Percentiles rank a stretch among this genome's conserved stretches.
Evolutionary conservation across 2,888 invertebrate genomes (phyloP).

Genomic region (Prosapia bicincta): DNA sequence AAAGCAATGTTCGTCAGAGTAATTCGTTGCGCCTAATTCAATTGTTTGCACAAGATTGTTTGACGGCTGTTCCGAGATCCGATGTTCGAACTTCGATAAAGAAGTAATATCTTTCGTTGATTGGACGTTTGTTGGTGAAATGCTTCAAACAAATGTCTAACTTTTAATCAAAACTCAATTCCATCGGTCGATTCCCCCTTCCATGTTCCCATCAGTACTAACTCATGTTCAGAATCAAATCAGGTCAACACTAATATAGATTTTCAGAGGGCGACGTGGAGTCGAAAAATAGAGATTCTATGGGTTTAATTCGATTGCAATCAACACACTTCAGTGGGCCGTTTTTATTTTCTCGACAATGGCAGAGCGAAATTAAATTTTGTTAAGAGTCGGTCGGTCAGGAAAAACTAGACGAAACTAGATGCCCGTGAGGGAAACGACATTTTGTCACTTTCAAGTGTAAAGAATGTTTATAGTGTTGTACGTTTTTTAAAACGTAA

Average conservation of each 20-base stretch:
- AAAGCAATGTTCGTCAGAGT: no score
- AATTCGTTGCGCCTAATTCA: not conserved
- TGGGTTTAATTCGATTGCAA: not conserved
- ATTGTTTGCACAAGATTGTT: not conserved
- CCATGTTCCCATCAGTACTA: not conserved
- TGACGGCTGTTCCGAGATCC: not conserved
- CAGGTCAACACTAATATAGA: not conserved
- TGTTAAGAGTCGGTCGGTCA: no score
- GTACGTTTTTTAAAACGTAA: no score
- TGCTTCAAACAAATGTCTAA: not conserved
- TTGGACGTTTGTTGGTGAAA: not conserved
- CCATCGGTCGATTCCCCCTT: not conserved
- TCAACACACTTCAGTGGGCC: not conserved
- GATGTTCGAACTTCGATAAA: not conserved
- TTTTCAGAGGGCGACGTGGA: no score
- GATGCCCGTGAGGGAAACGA: no score
- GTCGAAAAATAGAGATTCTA: not conserved
- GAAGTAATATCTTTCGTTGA: not conserved
- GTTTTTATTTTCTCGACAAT: not conserved
- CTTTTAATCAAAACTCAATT: not conserved
- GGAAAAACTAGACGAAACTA: no score
- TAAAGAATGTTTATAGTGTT: no score
- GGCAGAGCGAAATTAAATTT: not conserved
- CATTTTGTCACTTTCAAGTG: no score
- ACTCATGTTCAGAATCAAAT: not conserved